phyloP scores from a whole-genome alignment of 2,797 vertebrate species.

The Crypturellus tataupa region DNA sequence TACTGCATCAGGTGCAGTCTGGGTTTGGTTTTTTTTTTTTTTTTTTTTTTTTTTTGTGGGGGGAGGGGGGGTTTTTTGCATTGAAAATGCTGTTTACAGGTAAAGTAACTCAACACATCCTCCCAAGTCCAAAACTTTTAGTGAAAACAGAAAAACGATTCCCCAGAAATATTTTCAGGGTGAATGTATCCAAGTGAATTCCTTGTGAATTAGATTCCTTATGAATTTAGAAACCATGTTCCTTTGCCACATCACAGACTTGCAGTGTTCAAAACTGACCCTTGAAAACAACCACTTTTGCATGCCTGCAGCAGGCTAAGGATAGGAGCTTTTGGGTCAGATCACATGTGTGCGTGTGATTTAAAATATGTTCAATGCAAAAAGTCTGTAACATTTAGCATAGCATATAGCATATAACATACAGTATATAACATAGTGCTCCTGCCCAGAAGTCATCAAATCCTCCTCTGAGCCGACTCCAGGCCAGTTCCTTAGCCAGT shows the following conservation, averaged over 20 bases:
- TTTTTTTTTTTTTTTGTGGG: neutral
- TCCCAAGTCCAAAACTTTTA: neutral
- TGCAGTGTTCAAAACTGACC: neutral
- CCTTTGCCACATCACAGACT: neutral
- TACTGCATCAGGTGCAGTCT: neutral
- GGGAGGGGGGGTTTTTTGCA: neutral
- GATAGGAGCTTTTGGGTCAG: neutral
- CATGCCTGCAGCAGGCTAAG: neutral
- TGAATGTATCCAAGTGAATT: neutral
- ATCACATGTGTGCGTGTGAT: accelerated
- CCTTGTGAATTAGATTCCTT: neutral
- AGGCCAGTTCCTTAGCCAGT: neutral
- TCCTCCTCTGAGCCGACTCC: neutral
- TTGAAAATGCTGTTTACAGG: neutral
- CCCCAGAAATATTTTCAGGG: neutral
- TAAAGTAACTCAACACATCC: neutral
- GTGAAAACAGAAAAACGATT: neutral
- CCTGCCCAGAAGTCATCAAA: neutral
- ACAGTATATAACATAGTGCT: neutral
- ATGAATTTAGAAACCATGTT: neutral
- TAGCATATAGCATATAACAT: too few relatives aligned
- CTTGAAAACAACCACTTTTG: accelerated
- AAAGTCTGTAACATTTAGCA: neutral
- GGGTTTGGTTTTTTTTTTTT: neutral
- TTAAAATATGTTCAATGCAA: neutral